A percentile compares a stretch with the other conserved stretches of the same genome.
Evolutionary conservation across 1,140 invertebrate genomes (phyloP).

Genomic region (Melipona quadrifasciata): DNA sequence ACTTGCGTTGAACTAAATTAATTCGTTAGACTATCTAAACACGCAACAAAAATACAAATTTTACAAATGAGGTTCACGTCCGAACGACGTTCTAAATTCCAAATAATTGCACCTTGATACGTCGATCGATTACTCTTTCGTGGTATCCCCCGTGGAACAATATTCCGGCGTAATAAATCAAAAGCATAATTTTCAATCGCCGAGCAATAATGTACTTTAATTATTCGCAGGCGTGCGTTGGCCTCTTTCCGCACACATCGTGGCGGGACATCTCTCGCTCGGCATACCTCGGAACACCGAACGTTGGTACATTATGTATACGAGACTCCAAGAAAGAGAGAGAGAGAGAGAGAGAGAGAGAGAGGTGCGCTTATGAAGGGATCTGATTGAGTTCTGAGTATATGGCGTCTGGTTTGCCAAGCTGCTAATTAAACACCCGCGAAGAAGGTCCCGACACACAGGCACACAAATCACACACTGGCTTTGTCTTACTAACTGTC

Average conservation of each 20-base stretch:
- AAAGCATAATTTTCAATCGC: neutral
- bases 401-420: conserved; percentile 80
- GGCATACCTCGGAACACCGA: conserved; percentile 49
- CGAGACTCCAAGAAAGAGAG: conserved; percentile 62
- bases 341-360: neutral
- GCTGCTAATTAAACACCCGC: conserved; percentile 81
- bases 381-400: conserved; percentile 82
- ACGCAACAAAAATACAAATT: neutral
- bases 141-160: neutral
- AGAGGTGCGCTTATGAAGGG: conserved; percentile 79
- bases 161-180: neutral
- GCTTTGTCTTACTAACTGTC: conserved; percentile 54
- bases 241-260: neutral
- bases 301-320: conserved; percentile 78
- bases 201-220: neutral
- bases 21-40: neutral
- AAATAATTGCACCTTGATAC: neutral
- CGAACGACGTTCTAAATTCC: neutral
- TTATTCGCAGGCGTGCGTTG: neutral
- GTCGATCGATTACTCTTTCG: neutral
- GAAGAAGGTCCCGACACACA: conserved; percentile 67
- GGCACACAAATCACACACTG: conserved; percentile 64
- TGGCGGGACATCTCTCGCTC: conserved; percentile 25
- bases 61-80: neutral
- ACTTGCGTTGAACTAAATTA: neutral